Percentiles rank a stretch among this genome's conserved stretches.
These are phyloP conservation scores for Eutolmus rufibarbis DNA, from an alignment of 2,888 invertebrate genomes.

Conservation along the genomic window DNA sequence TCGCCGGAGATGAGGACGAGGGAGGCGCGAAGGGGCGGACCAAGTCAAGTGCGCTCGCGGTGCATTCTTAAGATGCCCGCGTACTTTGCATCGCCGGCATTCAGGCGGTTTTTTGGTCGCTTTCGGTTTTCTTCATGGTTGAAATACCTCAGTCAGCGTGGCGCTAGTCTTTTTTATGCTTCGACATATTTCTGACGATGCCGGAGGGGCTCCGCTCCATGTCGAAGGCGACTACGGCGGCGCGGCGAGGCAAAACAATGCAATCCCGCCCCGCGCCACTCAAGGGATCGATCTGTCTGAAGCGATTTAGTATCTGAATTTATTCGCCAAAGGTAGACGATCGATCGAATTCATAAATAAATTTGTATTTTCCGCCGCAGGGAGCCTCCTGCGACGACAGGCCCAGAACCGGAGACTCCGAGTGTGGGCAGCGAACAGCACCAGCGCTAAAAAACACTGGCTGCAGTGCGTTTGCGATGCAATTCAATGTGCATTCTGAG, in stretches of 20 bases:
- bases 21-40: neutral
- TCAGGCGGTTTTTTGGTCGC: neutral
- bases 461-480: neutral
- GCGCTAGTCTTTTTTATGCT: neutral
- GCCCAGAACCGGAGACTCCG: neutral
- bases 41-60: slow-evolving; percentile 2
- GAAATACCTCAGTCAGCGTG: neutral
- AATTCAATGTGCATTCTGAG: neutral
- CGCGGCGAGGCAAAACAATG: neutral
- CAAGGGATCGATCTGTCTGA: slow-evolving; percentile 1
- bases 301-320: neutral
- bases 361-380: neutral
- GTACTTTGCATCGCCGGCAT: slow-evolving; percentile 8
- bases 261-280: neutral
- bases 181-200: neutral
- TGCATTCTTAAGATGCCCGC: slow-evolving; percentile 9
- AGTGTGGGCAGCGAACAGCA: neutral
- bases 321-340: neutral
- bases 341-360: slow-evolving; percentile 11
- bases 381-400: neutral
- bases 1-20: neutral
- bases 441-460: neutral
- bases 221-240: neutral
- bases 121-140: neutral
- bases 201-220: neutral